Evolutionary conservation across 2,888 invertebrate species (phyloP).

Genomic region (Drosophila affinis): DNA sequence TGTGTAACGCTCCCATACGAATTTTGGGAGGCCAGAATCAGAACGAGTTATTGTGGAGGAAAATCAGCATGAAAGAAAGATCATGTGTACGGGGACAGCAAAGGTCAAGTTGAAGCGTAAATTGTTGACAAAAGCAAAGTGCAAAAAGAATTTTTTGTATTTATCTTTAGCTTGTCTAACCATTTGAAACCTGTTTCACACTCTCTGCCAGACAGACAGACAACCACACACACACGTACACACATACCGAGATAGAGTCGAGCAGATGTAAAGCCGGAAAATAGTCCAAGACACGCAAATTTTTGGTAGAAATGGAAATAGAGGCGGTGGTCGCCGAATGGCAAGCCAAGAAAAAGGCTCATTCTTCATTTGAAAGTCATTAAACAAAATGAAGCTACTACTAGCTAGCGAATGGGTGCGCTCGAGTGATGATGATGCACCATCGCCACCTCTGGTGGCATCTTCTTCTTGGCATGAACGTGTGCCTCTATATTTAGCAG

Average conservation of each 20-base stretch:
- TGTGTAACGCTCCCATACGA: not conserved
- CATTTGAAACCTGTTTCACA: slow-evolving; percentile 36
- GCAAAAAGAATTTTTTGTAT: slow-evolving; percentile 34
- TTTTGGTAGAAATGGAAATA: slow-evolving; percentile 8
- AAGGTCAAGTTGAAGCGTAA: slow-evolving; percentile 67
- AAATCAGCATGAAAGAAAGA: not conserved
- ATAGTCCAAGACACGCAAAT: slow-evolving; percentile 41
- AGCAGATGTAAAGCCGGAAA: slow-evolving; percentile 12
- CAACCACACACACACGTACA: slow-evolving; percentile 3
- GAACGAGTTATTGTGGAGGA: slow-evolving; percentile 21
- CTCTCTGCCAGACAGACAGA: slow-evolving; percentile 16
- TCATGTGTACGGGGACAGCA: slow-evolving; percentile 7
- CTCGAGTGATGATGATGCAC: slow-evolving; percentile 16
- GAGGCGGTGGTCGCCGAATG: slow-evolving; percentile 11
- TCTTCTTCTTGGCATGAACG: slow-evolving; percentile 26
- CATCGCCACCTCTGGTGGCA: slow-evolving; percentile 1
- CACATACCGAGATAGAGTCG: not conserved
- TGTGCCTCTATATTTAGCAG: slow-evolving; percentile 29
- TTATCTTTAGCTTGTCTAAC: slow-evolving; percentile 8
- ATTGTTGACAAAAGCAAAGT: slow-evolving; percentile 54
- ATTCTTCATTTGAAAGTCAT: not conserved
- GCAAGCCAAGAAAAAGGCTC: slow-evolving; percentile 1
- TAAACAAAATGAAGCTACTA: slow-evolving; percentile 3
- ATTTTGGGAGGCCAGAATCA: not conserved
- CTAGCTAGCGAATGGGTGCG: not conserved